These are phyloP conservation scores for Bellardia bayeri DNA, from an alignment of 2,888 invertebrate genomes.

Conservation along the genomic window DNA sequence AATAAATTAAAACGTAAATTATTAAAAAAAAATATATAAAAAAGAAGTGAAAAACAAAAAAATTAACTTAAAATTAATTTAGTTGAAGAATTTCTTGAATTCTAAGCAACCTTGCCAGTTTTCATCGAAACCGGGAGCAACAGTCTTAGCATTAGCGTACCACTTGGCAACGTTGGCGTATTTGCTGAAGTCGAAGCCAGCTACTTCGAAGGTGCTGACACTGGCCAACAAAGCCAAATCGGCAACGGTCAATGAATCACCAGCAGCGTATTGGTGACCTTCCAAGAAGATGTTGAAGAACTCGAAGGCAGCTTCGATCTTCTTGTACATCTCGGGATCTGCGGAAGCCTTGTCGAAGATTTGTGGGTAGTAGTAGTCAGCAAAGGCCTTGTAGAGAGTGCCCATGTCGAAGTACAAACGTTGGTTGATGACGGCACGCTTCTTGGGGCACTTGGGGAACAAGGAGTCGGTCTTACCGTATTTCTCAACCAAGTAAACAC, in stretches of 20 bases:
- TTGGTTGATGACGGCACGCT: conserved; percentile 91
- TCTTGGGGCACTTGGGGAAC: conserved; percentile 90
- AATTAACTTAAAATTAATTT: conserved; percentile 31
- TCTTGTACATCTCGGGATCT: conserved; percentile 88
- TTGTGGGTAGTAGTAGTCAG: conserved; percentile 89
- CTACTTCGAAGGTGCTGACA: conserved; percentile 89
- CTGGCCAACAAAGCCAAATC: conserved; percentile 89
- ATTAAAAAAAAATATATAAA: neutral
- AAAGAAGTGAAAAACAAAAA: conserved; percentile 32
- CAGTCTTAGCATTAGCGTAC: conserved; percentile 86
- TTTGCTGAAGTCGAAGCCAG: conserved; percentile 88
- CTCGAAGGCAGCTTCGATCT: conserved; percentile 88
- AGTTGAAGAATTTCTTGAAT: conserved; percentile 84
- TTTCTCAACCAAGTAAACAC: conserved; percentile 91
- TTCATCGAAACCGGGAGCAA: conserved; percentile 87
- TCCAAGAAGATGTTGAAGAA: conserved; percentile 90
- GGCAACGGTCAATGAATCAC: conserved; percentile 90
- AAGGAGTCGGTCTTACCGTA: conserved; percentile 91
- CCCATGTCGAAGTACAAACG: conserved; percentile 92
- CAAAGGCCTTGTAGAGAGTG: conserved; percentile 89
- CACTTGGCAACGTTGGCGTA: conserved; percentile 89
- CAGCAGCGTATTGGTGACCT: conserved; percentile 89
- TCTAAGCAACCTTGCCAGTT: conserved; percentile 86
- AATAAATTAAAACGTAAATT: conserved; percentile 53
- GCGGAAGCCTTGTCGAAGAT: conserved; percentile 87